Evolutionary conservation across 2,797 vertebrate species (phyloP).

Genomic region (Cirrhinus molitorella): DNA sequence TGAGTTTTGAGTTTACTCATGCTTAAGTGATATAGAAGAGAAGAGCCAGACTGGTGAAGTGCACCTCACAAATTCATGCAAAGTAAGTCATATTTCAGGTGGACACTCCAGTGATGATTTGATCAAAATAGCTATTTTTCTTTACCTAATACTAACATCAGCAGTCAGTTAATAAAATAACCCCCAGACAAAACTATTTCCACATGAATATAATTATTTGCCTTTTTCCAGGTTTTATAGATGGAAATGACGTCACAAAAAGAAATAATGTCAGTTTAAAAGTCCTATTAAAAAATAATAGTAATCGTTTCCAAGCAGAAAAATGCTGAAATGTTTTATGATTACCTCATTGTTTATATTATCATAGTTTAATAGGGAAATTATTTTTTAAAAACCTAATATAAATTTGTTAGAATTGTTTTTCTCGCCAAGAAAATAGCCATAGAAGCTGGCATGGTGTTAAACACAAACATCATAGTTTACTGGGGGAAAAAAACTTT

Average conservation of each 20-base stretch:
- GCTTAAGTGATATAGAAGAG: background rate
- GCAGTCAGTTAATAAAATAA: background rate
- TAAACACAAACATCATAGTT: too few relatives aligned
- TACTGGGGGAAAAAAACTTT: background rate
- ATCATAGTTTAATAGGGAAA: background rate
- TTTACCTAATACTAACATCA: background rate
- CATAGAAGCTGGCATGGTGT: too few relatives aligned
- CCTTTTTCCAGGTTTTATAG: background rate
- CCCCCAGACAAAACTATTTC: background rate
- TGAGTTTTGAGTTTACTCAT: background rate
- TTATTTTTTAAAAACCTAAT: too few relatives aligned
- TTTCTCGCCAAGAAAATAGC: too few relatives aligned
- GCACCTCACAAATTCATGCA: background rate
- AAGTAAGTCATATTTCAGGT: background rate
- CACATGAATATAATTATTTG: background rate
- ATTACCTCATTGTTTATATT: background rate
- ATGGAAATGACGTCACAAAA: background rate
- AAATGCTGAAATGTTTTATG: background rate
- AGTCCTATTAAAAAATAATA: background rate
- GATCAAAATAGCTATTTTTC: background rate
- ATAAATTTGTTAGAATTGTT: too few relatives aligned
- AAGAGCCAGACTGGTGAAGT: background rate
- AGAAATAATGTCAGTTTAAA: background rate
- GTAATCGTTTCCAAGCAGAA: background rate
- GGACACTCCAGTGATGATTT: background rate